Base-by-base conservation (phyloP, 2,113 vertebrate genomes). In the Lophius piscatorius region DNA sequence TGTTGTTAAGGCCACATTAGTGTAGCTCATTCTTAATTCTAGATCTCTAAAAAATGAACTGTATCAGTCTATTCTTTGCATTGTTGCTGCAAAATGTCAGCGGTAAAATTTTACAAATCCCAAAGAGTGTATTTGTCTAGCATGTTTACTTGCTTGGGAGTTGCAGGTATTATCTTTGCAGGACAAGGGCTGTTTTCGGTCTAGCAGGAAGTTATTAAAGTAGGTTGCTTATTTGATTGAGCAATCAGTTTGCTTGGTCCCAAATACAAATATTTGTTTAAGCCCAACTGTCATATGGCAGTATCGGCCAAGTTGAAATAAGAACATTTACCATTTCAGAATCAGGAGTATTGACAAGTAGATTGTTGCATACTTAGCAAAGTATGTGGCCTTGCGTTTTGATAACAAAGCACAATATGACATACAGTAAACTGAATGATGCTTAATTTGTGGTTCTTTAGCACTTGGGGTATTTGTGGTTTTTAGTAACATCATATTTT, bases 21-120 rank as follows among this genome's bases (percentile, higher is more conserved):
- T n/a, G n/a, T n/a, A n/a, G n/a, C n/a, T n/a, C n/a, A n/a, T n/a
- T n/a, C n/a, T n/a, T n/a, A n/a, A n/a, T n/a, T n/a, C n/a, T n/a
- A n/a, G n/a, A n/a, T n/a, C n/a, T 28, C 26, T 28, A 6, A 28
- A 1, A 28, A 9, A 28, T 28, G 26, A 28, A 28, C 26, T 28
- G 2, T 16, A 40, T 13, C 28, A 16, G 46, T 45, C 39, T 57
- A 11, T 59, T 14, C 51, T 36, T 42, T 5, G 12, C 20, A 28
- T 41, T 33, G 26, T 14, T 36, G 11, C 36, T 34, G 28, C 18
- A 36, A 52, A 68, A 33, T 39, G 14, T 35, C 13, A 57, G 2
- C 5, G 58, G 6, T 23, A 44, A 16, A 33, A 7, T 7, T 18
- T 47, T 16, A 10, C 17, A 10, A 22, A 36, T 36, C 33, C 14